These are phyloP conservation scores for Lasioglossum vierecki DNA, from an alignment of 2,888 invertebrate species.

Conservation along the genomic window DNA sequence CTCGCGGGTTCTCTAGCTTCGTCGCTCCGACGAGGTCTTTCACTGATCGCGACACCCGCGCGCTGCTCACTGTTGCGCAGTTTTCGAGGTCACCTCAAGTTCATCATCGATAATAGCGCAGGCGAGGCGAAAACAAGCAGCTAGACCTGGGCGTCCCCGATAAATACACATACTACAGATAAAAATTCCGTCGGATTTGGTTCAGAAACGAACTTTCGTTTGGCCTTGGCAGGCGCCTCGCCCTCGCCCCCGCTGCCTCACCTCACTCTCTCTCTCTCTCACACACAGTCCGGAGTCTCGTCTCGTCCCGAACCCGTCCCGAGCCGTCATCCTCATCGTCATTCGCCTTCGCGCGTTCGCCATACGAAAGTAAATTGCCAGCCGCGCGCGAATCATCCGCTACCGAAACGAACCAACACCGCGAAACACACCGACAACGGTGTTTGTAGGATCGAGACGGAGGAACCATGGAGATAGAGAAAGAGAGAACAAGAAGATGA, in stretches of 20 bases:
- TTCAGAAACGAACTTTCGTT: conserved; percentile 70
- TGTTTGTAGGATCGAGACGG: background rate
- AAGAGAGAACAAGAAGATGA: conserved; percentile 46
- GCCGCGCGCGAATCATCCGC: conserved; percentile 55
- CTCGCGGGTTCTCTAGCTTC: conserved; percentile 32
- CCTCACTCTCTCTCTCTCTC: background rate
- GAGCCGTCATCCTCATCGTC: conserved; percentile 20
- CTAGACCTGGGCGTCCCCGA: conserved; percentile 81
- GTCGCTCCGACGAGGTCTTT: conserved; percentile 36
- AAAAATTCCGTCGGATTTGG: conserved; percentile 73
- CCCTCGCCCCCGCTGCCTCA: conserved; percentile 17
- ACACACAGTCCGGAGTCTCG: background rate
- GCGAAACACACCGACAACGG: conserved; percentile 2
- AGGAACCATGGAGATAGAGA: conserved; percentile 27
- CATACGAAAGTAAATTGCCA: conserved; percentile 65
- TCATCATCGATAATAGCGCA: conserved; percentile 83
- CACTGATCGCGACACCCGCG: conserved; percentile 41
- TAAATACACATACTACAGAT: conserved; percentile 76
- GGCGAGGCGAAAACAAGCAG: conserved; percentile 80
- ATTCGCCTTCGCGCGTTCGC: conserved; percentile 27
- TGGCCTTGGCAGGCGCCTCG: conserved; percentile 67
- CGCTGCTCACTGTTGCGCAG: conserved; percentile 76
- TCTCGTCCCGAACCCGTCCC: background rate
- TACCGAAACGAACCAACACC: conserved; percentile 52
- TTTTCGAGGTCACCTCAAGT: conserved; percentile 82